Base-by-base conservation (phyloP, 2,113 vertebrate genomes). In the Hyperoodon ampullatus region DNA sequence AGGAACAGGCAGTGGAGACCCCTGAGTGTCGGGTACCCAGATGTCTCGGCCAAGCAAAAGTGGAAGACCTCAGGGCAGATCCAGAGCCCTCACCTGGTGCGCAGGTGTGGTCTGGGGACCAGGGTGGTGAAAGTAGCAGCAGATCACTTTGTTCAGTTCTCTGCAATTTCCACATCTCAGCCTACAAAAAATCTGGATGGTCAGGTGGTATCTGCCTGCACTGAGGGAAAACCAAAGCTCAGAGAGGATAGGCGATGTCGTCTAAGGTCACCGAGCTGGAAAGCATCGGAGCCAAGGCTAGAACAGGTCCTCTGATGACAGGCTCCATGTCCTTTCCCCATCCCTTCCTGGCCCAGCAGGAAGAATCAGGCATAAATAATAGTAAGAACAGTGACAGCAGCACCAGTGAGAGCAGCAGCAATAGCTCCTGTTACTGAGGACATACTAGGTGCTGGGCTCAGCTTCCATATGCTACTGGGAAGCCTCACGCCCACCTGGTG, bases 361-460 rank as follows among this genome's bases (percentile, higher is more conserved):
- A 61, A 92, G 15, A 39, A 7, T 28, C 7, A 3, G 33, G n/a
- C 9, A 8, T 18, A 47, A 71, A 13, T 18, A 70, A 1, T 0
- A 24, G 21, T 1, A n/a, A 55, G 0, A 35, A 8, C 33, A 68
- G 33, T 8, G 3, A 39, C 35, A 39, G 24, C 6, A 30, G 4
- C 4, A 30, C 28, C 1, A 8, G 10, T 2, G 33, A 6, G 44
- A 18, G 4, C 1, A 10, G n/a, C 1, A 8, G 2, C 16, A 50
- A 23, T 4, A 23, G 42, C 77, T 72, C 0, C 50, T 11, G 8
- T 44, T 8, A 1, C 44, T 21, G 68, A 33, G 10, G 55, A 19
- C 18, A 15, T 6, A 3, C n/a, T 0, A 0, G 23, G 15, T 6
- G 24, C 19, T 0, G 14, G 81, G n/a, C 39, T 50, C 26, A 0